phyloP scores from a whole-genome alignment of 2,888 invertebrate species.

The Parnassius smintheus region DNA sequence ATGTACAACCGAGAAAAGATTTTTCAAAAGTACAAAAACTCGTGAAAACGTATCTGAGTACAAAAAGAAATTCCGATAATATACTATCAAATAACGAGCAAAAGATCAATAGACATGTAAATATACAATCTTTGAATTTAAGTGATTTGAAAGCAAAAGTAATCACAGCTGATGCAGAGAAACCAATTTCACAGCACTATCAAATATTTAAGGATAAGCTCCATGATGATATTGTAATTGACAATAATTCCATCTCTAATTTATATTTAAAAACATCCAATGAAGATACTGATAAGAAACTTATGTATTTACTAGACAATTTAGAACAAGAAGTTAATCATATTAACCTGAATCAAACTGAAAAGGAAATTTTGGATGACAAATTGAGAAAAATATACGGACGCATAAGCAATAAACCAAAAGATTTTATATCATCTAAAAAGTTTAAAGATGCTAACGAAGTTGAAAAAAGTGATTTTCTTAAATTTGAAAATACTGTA shows the following conservation, averaged over 20 bases:
- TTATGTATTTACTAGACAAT: slow-evolving; percentile 53
- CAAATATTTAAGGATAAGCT: neutral
- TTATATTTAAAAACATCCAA: slow-evolving; percentile 31
- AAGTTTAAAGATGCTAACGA: slow-evolving; percentile 1
- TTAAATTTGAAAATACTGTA: slow-evolving; percentile 22
- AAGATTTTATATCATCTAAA: slow-evolving; percentile 6
- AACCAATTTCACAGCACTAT: neutral
- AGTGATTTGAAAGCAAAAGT: neutral
- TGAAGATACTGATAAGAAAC: slow-evolving; percentile 47
- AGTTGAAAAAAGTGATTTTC: slow-evolving; percentile 12
- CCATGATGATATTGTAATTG: slow-evolving; percentile 5
- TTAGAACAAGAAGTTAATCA: slow-evolving; percentile 58
- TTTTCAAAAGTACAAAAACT: slow-evolving; percentile 48
- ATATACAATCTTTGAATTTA: neutral
- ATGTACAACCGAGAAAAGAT: slow-evolving; percentile 53
- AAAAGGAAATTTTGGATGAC: slow-evolving; percentile 56
- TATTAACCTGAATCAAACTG: slow-evolving; percentile 45
- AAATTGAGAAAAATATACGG: slow-evolving; percentile 63
- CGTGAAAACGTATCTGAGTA: slow-evolving; percentile 45
- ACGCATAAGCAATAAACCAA: slow-evolving; percentile 24
- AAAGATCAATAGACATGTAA: neutral
- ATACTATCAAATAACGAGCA: neutral
- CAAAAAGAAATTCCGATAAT: slow-evolving; percentile 31
- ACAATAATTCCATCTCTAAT: slow-evolving; percentile 19
- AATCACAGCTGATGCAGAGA: neutral